Base-by-base conservation (phyloP, 2,888 invertebrate species). In the Pyrgus malvae region DNA sequence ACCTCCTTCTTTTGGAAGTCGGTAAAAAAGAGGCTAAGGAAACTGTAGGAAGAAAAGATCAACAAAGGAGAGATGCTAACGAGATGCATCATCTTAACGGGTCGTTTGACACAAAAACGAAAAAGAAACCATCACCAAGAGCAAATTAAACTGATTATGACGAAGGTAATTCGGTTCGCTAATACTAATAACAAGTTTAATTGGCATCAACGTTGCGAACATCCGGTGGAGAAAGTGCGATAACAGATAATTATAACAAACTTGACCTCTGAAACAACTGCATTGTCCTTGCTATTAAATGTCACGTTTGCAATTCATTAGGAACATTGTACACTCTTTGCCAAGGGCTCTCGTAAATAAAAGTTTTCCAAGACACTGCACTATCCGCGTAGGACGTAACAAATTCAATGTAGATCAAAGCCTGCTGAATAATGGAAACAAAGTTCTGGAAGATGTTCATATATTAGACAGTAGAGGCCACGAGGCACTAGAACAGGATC, bases 391-490 rank as follows among this genome's bases (percentile, higher is more conserved):
- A 42, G 42, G 42, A 37, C 27, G 51, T 51, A 51, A 44, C 44
- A 37, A 42, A 51, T 51, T 50, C 51, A 51, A 35, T 51, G 42
- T 37, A 51, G 35, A 19, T 51, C 51, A 51, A 19, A 51, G 35
- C 42, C 51, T 51, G 42, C 42, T 51, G 51, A 51, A 51, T 51
- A 51, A 51, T 51, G 51, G 51, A 51, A 51, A 51, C 35, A 35
- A 27, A 35, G 35, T 14, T 35, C 35, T 42, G 41, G 31, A 31
- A 40, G n/a, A 33, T 50, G 49, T 50, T 41, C 49, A n/a, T 41
- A 25, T 29, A 25, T 25, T 42, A 50, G 16, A 42, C 25, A 23
- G 8, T 31, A 23, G 49, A 48, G 48, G 27, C 27, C 48, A 23
- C 12, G 27, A 8, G 48, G 5, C 7, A 25, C 16, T 21, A 12